A percentile compares a stretch with the other conserved stretches of the same genome.
These are phyloP conservation scores for Tautogolabrus adspersus DNA, from an alignment of 2,113 vertebrate genomes.

Conservation along the genomic window DNA sequence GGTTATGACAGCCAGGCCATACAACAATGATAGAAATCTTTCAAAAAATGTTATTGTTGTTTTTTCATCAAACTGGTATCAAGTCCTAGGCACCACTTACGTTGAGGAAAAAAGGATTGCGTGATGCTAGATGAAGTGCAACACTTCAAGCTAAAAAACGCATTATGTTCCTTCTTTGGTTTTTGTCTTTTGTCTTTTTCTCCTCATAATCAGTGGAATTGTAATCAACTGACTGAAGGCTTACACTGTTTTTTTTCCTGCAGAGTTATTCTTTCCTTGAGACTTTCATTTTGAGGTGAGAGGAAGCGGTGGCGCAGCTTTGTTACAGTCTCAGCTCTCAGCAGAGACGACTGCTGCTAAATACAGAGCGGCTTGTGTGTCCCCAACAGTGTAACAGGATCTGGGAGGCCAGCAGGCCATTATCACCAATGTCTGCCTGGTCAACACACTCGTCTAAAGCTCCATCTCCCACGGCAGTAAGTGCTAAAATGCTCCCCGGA, in stretches of 20 bases:
- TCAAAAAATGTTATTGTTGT: no score
- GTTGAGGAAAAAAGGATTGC: no score
- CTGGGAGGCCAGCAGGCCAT: constrained; percentile 71
- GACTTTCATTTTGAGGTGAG: constrained; percentile 42
- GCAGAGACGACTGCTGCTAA: constrained; percentile 61
- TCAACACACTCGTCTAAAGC: constrained; percentile 59
- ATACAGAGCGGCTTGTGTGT: constrained; percentile 74
- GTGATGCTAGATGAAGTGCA: background rate
- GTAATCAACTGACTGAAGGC: background rate
- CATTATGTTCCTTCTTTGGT: background rate
- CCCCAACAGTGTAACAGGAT: constrained; percentile 78
- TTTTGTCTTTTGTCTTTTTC: background rate
- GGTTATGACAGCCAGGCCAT: no score
- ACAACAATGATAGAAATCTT: no score
- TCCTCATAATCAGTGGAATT: constrained; percentile 1
- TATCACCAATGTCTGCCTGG: constrained; percentile 62
- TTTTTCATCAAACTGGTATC: no score
- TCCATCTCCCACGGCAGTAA: constrained; percentile 45
- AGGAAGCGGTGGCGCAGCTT: constrained; percentile 50
- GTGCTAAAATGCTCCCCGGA: constrained; percentile 39
- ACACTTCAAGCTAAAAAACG: background rate
- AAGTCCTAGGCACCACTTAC: background rate
- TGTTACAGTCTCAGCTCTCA: constrained; percentile 56
- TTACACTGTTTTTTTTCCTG: constrained; percentile 25
- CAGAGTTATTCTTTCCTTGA: constrained; percentile 22